Percentiles rank a stretch among this genome's conserved stretches.
Conservation (phyloP, 2,113 vertebrate genomes). For the Dasypus novemcinctus region DNA sequence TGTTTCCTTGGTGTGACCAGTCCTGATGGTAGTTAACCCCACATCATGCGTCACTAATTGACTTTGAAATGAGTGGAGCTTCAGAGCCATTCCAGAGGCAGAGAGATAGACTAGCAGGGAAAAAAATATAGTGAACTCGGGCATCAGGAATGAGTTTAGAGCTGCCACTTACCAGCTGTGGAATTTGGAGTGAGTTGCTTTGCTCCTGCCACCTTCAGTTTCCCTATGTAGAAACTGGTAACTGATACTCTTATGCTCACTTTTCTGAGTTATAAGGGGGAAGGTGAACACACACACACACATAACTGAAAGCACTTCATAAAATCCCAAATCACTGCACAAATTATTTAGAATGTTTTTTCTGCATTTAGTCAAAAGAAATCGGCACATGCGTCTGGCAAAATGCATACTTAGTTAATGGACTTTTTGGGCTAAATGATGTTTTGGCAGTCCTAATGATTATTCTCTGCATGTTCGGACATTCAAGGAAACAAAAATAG, state of each 20-base stretch:
- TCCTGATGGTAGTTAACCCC: not conserved
- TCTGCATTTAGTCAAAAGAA: not conserved
- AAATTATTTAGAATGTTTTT: not conserved
- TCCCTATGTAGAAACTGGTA: not conserved
- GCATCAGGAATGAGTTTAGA: not conserved
- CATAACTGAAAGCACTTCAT: not conserved
- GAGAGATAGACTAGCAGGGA: not conserved
- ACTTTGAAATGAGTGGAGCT: not conserved
- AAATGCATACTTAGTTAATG: not conserved
- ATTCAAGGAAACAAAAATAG: too few relatives aligned
- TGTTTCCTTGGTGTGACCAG: not conserved
- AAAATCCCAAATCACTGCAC: not conserved
- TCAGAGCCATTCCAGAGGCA: not conserved
- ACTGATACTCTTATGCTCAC: not conserved
- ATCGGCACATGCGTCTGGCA: not conserved
- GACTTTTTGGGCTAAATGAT: not conserved
- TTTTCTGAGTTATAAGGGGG: not conserved
- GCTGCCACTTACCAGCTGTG: not conserved
- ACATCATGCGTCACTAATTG: fast-evolving
- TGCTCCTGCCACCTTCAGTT: not conserved
- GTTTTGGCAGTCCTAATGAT: not conserved
- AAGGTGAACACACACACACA: not conserved
- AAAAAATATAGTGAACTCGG: not conserved
- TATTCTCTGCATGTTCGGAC: too few relatives aligned
- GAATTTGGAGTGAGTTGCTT: not conserved